Conservation (phyloP, 2,888 invertebrate species). For the Psylliodes chrysocephalus region DNA sequence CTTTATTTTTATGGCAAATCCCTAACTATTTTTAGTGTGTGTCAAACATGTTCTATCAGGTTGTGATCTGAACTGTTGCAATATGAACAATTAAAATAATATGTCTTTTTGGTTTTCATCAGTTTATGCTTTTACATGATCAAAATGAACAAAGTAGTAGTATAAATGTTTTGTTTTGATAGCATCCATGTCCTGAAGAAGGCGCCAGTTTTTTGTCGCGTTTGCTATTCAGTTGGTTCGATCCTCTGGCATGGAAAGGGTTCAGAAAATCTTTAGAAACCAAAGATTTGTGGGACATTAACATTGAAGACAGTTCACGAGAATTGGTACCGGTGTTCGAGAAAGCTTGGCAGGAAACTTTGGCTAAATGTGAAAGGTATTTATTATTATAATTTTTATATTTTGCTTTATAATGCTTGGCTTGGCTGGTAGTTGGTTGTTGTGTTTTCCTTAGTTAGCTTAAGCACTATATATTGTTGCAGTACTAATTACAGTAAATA, state of each 20-base stretch:
- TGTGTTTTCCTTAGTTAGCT: too few species aligned
- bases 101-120: too few species aligned
- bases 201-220: conserved; percentile 87
- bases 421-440: background rate
- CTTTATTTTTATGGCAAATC: too few species aligned
- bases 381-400: conserved; percentile 49
- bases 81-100: too few species aligned
- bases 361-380: conserved; percentile 73
- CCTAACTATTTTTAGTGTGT: too few species aligned
- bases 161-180: too few species aligned
- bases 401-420: background rate
- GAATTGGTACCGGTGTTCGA: conserved; percentile 86
- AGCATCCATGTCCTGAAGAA: conserved; percentile 90
- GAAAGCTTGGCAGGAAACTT: conserved; percentile 80
- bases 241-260: conserved; percentile 83
- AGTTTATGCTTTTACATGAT: too few species aligned
- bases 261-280: conserved; percentile 84
- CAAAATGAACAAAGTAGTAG: too few species aligned
- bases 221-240: conserved; percentile 92
- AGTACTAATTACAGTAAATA: too few species aligned
- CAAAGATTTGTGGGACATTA: conserved; percentile 90
- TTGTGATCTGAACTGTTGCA: too few species aligned
- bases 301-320: conserved; percentile 81
- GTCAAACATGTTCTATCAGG: too few species aligned
- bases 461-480: too few species aligned